Evolutionary conservation across 2,113 vertebrate species (phyloP).

Genomic region (Apistogramma diplotaenia): DNA sequence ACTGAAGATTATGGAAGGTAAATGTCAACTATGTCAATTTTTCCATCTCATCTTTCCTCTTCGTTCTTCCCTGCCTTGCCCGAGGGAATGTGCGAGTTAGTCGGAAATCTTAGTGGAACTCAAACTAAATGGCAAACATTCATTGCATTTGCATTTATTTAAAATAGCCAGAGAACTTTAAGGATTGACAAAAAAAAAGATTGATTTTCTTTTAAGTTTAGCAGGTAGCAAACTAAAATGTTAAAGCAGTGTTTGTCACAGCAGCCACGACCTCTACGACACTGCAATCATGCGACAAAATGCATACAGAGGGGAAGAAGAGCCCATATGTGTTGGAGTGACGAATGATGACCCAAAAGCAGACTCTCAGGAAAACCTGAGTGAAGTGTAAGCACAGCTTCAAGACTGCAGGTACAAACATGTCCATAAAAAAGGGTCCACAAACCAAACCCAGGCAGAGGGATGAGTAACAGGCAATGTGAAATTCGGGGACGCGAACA

Average conservation of each 20-base stretch:
- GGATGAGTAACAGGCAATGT: background rate
- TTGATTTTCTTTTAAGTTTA: no score
- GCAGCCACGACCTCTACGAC: background rate
- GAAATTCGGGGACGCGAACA: background rate
- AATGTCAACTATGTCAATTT: conserved; percentile 51
- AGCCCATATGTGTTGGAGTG: background rate
- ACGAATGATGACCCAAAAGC: background rate
- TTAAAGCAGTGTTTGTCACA: background rate
- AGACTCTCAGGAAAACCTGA: background rate
- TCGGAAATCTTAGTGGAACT: background rate
- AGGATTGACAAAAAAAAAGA: no score
- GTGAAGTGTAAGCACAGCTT: background rate
- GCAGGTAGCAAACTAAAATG: background rate
- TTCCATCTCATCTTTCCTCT: background rate
- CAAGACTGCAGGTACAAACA: background rate
- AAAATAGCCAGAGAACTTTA: background rate
- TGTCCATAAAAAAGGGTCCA: background rate
- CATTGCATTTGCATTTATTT: background rate
- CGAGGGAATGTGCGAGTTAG: background rate
- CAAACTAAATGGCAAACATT: background rate
- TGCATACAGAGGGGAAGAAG: background rate
- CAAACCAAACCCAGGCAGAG: background rate
- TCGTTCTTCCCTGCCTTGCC: background rate
- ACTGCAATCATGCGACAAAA: background rate
- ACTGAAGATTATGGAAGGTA: conserved; percentile 65